Conservation (phyloP, 2,797 vertebrate species). For the Heteromormyrus szaboi region DNA sequence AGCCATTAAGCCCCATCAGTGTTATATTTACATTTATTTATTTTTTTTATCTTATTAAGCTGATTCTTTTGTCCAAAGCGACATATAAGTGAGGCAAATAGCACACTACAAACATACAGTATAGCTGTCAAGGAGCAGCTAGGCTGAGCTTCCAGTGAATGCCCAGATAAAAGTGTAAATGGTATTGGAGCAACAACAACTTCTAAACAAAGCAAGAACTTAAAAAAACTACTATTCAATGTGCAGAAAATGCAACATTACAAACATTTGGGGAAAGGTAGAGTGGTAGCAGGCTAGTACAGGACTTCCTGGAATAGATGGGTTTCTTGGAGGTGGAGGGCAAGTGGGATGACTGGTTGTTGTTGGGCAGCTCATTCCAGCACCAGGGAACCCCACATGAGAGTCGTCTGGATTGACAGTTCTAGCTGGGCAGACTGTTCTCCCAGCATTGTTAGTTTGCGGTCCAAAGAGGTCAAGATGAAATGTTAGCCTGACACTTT, state of each 20-base stretch:
- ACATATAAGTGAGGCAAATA: background rate
- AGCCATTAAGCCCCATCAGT: background rate
- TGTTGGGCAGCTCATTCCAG: background rate
- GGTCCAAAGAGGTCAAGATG: background rate
- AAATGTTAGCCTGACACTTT: background rate
- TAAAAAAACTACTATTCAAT: background rate
- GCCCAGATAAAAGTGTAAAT: background rate
- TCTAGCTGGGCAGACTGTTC: background rate
- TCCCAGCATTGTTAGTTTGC: background rate
- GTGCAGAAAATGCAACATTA: background rate
- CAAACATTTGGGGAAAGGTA: background rate
- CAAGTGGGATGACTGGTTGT: background rate
- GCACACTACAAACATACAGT: background rate
- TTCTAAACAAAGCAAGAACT: background rate
- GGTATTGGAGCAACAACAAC: background rate
- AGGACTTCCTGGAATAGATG: background rate
- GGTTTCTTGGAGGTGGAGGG: background rate
- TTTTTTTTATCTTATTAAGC: background rate
- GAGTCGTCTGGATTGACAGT: background rate
- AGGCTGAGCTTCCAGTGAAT: background rate
- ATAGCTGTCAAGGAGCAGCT: background rate
- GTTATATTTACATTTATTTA: background rate
- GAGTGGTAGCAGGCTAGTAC: background rate
- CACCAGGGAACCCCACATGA: background rate
- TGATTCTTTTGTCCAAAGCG: background rate